Conservation (phyloP, 2,888 invertebrate genomes). For the Erpobdella octoculata region DNA sequence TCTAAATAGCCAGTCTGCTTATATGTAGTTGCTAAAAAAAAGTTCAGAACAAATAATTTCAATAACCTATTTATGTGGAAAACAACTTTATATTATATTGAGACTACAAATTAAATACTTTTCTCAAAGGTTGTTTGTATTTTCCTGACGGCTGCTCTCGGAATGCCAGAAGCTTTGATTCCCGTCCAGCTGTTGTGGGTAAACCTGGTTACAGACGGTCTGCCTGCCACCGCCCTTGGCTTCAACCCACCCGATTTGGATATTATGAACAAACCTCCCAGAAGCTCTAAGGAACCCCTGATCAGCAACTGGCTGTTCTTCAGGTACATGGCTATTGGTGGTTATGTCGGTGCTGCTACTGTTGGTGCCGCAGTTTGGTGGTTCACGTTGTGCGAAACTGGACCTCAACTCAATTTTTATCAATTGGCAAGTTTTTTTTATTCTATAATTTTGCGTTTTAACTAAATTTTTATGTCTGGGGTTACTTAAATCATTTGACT, state of each 20-base stretch:
- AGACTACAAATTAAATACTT: not conserved
- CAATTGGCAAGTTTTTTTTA: conserved; percentile 58
- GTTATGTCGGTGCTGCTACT: conserved; percentile 93
- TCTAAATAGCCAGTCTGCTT: too few relatives aligned
- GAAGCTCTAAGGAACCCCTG: conserved; percentile 86
- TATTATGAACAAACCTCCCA: conserved; percentile 96
- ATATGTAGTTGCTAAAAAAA: too few relatives aligned
- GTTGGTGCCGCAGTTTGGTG: conserved; percentile 99
- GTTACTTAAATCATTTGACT: not conserved
- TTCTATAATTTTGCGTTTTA: too few relatives aligned
- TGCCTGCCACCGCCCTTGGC: conserved; percentile 98
- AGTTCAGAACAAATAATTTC: too few relatives aligned
- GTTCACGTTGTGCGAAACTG: conserved; percentile 89
- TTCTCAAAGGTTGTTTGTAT: conserved; percentile 61
- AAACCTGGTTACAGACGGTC: conserved; percentile 88
- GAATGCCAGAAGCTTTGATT: conserved; percentile 97
- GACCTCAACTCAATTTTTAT: conserved; percentile 91
- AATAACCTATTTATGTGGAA: too few relatives aligned
- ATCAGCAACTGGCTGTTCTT: conserved; percentile 99
- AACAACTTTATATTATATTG: too few relatives aligned
- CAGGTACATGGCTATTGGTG: conserved; percentile 54
- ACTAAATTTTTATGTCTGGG: too few relatives aligned
- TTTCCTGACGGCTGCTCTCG: conserved; percentile 98
- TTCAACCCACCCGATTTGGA: conserved; percentile 99
- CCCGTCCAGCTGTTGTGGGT: conserved; percentile 99